Evolutionary conservation across 2,113 vertebrate species (phyloP).

Genomic region (Ammodytes marinus): DNA sequence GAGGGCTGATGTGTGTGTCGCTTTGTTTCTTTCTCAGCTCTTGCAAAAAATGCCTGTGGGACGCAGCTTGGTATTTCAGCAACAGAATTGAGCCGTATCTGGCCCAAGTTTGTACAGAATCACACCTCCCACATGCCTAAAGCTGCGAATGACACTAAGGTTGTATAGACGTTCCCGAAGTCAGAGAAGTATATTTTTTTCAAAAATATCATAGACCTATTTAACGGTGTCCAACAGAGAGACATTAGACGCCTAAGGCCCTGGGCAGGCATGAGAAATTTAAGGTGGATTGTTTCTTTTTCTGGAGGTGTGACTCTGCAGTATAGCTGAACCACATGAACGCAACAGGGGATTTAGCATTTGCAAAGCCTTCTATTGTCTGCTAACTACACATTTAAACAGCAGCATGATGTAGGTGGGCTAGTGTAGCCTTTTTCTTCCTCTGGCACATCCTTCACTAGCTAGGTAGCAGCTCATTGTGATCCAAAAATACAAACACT

Average conservation of each 20-base stretch:
- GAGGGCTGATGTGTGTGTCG: slow-evolving; percentile 46
- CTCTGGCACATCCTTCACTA: slow-evolving; percentile 54
- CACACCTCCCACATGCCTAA: slow-evolving; percentile 38
- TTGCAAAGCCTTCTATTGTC: slow-evolving; percentile 56
- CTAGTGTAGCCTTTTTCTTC: slow-evolving; percentile 49
- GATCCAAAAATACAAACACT: slow-evolving; percentile 73
- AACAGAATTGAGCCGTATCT: slow-evolving; percentile 23
- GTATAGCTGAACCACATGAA: slow-evolving; percentile 25
- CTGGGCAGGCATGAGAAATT: slow-evolving; percentile 14
- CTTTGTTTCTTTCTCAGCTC: slow-evolving; percentile 48
- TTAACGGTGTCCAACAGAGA: slow-evolving; percentile 12
- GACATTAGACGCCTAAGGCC: slow-evolving; percentile 23
- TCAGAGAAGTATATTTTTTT: slow-evolving; percentile 20
- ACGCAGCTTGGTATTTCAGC: slow-evolving; percentile 40
- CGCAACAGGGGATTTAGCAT: slow-evolving; percentile 33
- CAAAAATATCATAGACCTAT: slow-evolving; percentile 16
- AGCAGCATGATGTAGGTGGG: slow-evolving; percentile 54
- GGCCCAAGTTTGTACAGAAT: slow-evolving; percentile 36
- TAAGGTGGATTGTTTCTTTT: slow-evolving; percentile 33
- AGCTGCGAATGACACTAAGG: slow-evolving; percentile 16
- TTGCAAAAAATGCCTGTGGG: slow-evolving; percentile 49
- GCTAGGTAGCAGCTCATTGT: slow-evolving; percentile 60
- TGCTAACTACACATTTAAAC: slow-evolving; percentile 58
- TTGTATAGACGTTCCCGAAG: background rate
- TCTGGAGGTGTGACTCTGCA: slow-evolving; percentile 35